phyloP scores from a whole-genome alignment of 2,888 invertebrate species.

The Cataglyphis rosenhaueri region DNA sequence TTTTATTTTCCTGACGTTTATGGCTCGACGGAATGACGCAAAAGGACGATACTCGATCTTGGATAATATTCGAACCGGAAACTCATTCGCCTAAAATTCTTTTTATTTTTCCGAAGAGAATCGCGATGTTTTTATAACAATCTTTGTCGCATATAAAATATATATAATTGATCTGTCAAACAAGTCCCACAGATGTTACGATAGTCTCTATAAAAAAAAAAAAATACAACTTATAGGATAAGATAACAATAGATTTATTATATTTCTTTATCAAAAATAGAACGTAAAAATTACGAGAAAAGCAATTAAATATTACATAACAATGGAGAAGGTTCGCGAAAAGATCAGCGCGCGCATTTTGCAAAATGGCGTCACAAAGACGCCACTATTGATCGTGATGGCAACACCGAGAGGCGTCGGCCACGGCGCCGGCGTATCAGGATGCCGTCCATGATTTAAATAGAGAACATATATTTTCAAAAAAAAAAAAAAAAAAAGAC shows the following conservation, averaged over 20 bases:
- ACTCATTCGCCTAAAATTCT: neutral
- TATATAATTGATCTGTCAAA: neutral
- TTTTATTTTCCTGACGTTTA: slow-evolving; percentile 12
- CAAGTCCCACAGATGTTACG: neutral
- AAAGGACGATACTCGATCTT: neutral
- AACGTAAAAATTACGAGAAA: neutral
- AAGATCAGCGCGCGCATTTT: slow-evolving; percentile 35
- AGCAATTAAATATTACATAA: slow-evolving; percentile 14
- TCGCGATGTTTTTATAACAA: neutral
- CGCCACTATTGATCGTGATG: slow-evolving; percentile 83
- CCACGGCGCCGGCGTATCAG: slow-evolving; percentile 65
- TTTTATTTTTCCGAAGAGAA: neutral
- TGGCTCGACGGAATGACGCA: neutral
- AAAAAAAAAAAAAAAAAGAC: no score
- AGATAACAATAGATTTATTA: neutral
- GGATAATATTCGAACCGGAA: neutral
- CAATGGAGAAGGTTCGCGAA: neutral
- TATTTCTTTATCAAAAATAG: neutral
- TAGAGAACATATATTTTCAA: no score
- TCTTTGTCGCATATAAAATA: neutral
- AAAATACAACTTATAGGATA: neutral
- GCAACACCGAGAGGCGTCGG: slow-evolving; percentile 78
- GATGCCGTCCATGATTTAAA: neutral
- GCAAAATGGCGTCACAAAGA: slow-evolving; percentile 81
- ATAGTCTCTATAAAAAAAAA: neutral